These are phyloP conservation scores for Antheraea yamamai DNA, from an alignment of 2,888 invertebrate genomes.

Conservation along the genomic window DNA sequence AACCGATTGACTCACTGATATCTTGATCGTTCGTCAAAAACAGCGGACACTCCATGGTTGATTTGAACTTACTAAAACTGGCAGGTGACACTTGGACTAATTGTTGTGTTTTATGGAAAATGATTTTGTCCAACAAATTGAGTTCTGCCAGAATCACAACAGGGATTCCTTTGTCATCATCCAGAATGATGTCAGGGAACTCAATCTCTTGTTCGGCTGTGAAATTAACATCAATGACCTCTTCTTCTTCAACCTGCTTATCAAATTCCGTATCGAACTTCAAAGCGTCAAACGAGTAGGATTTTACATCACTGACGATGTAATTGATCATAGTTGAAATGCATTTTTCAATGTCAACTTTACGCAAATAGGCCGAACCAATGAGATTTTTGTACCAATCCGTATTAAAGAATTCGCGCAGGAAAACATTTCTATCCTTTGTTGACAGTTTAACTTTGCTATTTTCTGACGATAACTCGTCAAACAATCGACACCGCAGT, in stretches of 20 bases:
- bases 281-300: conserved; percentile 47
- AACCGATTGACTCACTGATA: conserved; percentile 45
- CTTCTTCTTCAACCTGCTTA: conserved; percentile 35
- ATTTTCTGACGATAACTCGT: conserved; percentile 27
- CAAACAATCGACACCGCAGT: conserved; percentile 36
- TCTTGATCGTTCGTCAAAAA: conserved; percentile 45
- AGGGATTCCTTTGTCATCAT: conserved; percentile 51
- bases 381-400: conserved; percentile 40
- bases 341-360: conserved; percentile 44
- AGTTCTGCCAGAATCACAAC: conserved; percentile 44
- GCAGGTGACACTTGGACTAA: conserved; percentile 30
- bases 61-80: conserved; percentile 47
- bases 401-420: conserved; percentile 35
- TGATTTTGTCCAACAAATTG: conserved; percentile 46
- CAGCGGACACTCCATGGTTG: conserved; percentile 47
- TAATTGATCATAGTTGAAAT: conserved; percentile 51
- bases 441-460: conserved; percentile 29
- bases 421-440: conserved; percentile 37
- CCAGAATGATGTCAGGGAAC: conserved; percentile 52
- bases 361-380: conserved; percentile 22
- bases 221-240: conserved; percentile 41
- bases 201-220: conserved; percentile 44
- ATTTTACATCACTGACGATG: conserved; percentile 48
- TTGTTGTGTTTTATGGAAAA: conserved; percentile 35
- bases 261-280: conserved; percentile 41